These are phyloP conservation scores for Trichechus manatus DNA, from an alignment of 2,113 vertebrate genomes.

Conservation along the genomic window DNA sequence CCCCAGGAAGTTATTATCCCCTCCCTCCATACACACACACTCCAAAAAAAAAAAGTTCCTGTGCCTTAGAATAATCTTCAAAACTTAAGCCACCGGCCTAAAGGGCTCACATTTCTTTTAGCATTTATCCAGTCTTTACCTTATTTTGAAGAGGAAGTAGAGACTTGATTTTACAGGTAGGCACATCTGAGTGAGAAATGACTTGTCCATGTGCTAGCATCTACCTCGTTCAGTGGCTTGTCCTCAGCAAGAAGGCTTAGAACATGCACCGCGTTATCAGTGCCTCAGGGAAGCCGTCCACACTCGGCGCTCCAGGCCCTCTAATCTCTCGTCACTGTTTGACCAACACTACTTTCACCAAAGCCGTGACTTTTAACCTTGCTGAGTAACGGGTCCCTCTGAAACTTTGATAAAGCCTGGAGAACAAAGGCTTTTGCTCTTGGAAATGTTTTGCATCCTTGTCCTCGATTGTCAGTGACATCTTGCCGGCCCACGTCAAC, in stretches of 20 bases:
- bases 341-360: not conserved
- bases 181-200: not conserved
- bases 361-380: not conserved
- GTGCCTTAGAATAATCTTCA: not conserved
- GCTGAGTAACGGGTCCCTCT: not conserved
- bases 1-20: no score
- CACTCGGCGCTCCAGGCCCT: no score
- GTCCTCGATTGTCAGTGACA: not conserved
- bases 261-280: accelerated
- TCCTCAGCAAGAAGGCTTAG: not conserved
- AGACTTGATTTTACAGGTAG: not conserved
- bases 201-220: not conserved
- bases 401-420: not conserved
- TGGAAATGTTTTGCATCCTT: accelerated
- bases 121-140: not conserved
- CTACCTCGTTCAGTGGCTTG: accelerated
- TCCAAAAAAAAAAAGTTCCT: not conserved
- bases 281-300: not conserved
- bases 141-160: not conserved
- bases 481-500: not conserved
- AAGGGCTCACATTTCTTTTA: not conserved
- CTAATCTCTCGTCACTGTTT: no score
- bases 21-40: no score
- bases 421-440: not conserved
- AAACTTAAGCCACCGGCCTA: not conserved